Percentiles rank a stretch among this genome's conserved stretches.
These are phyloP conservation scores for Pteronotus mesoamericanus DNA, from an alignment of 2,797 vertebrate species.

Conservation along the genomic window DNA sequence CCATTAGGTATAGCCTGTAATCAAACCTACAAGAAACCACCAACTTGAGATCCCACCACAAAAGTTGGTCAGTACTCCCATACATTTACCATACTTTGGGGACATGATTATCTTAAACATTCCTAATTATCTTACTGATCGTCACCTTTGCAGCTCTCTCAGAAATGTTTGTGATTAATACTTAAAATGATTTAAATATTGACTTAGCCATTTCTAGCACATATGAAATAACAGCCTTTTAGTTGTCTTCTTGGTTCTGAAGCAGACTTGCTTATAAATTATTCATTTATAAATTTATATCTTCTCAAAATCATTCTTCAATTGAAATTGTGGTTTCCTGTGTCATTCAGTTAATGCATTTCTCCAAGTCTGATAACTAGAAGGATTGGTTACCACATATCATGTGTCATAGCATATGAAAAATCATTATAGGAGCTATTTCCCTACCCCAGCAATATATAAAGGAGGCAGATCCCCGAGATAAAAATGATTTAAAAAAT, in stretches of 20 bases:
- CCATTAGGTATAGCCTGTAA: neutral
- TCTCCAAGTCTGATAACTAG: neutral
- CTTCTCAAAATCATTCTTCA: neutral
- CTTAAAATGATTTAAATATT: neutral
- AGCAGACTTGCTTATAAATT: neutral
- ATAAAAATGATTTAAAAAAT: neutral
- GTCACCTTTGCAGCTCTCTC: neutral
- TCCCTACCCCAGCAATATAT: neutral
- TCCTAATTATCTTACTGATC: neutral
- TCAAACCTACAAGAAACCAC: neutral
- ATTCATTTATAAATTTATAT: neutral
- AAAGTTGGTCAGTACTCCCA: neutral
- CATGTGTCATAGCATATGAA: neutral
- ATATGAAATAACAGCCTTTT: neutral
- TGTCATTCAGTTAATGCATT: neutral
- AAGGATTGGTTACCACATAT: neutral
- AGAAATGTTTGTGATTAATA: neutral
- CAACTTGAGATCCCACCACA: neutral
- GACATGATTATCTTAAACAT: neutral
- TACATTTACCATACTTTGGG: neutral
- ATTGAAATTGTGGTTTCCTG: neutral
- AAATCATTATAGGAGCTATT: neutral
- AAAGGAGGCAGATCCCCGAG: neutral
- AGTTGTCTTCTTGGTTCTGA: conserved; percentile 26
- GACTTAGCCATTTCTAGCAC: neutral